A percentile compares a stretch with the other conserved stretches of the same genome.
These are phyloP conservation scores for Steatornis caripensis DNA, from an alignment of 2,113 vertebrate genomes.

Conservation along the genomic window DNA sequence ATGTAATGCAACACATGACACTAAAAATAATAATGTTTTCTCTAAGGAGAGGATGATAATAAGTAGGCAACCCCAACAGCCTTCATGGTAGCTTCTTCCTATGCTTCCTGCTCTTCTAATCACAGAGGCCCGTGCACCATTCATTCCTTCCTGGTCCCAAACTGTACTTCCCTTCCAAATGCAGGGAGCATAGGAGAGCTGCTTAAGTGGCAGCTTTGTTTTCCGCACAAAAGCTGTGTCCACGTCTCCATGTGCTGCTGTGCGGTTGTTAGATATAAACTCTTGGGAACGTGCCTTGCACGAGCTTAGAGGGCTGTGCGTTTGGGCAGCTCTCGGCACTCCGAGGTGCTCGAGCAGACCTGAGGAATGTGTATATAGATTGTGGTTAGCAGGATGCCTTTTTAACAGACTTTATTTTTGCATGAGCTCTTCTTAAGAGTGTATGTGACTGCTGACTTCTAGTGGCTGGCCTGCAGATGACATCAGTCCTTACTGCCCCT, in stretches of 20 bases:
- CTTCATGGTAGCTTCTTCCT: not conserved
- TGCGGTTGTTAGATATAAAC: not conserved
- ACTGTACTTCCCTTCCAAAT: not conserved
- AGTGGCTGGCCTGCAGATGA: not conserved
- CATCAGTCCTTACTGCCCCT: not conserved
- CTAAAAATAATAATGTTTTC: slow-evolving; percentile 49
- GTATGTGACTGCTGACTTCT: slow-evolving; percentile 7
- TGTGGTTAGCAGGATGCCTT: not conserved
- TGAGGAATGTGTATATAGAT: not conserved
- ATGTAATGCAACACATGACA: slow-evolving; percentile 37
- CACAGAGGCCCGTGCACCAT: rapidly evolving
- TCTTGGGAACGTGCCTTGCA: rapidly evolving
- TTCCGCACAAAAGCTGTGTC: not conserved
- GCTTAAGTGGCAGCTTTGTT: not conserved
- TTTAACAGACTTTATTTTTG: not conserved
- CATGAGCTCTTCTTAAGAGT: not conserved
- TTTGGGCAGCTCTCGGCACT: not conserved
- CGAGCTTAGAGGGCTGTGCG: rapidly evolving
- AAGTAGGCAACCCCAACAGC: not conserved
- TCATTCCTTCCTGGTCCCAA: not conserved
- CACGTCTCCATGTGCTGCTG: rapidly evolving
- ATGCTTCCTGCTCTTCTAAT: not conserved
- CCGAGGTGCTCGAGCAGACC: not conserved
- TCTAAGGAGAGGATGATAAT: slow-evolving; percentile 4
- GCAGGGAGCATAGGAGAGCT: not conserved